Evolutionary conservation across 2,888 invertebrate species (phyloP).

Genomic region (Lacanobia oleracea): DNA sequence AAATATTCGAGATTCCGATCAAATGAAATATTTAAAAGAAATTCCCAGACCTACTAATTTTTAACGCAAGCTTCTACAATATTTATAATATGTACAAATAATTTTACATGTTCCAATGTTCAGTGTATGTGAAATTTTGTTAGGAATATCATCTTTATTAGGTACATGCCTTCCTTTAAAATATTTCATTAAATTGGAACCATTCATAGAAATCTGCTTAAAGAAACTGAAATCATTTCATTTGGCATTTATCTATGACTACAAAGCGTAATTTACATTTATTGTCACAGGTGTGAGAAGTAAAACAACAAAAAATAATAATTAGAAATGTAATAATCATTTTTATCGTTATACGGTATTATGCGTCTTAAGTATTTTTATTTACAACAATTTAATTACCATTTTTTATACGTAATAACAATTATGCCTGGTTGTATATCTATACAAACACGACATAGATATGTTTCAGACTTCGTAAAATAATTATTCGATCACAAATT

Average conservation of each 20-base stretch:
- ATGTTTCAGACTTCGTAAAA: slow-evolving; percentile 83
- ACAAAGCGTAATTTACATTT: slow-evolving; percentile 90
- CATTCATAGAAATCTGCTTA: slow-evolving; percentile 33
- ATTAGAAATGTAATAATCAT: slow-evolving; percentile 62
- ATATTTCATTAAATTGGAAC: slow-evolving; percentile 39
- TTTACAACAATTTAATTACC: slow-evolving; percentile 80
- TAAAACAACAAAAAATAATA: slow-evolving; percentile 77
- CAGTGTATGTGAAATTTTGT: background rate
- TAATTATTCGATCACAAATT: slow-evolving; percentile 61
- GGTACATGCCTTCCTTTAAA: slow-evolving; percentile 44
- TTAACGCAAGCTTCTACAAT: slow-evolving; percentile 16
- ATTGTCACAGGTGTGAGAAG: slow-evolving; percentile 90
- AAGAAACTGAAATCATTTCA: slow-evolving; percentile 68
- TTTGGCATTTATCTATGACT: slow-evolving; percentile 87
- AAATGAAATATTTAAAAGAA: slow-evolving; percentile 43
- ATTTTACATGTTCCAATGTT: slow-evolving; percentile 2
- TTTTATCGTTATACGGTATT: slow-evolving; percentile 67
- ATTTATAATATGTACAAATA: slow-evolving; percentile 44
- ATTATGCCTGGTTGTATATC: slow-evolving; percentile 74
- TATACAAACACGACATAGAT: slow-evolving; percentile 86
- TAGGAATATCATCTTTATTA: background rate
- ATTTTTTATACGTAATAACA: slow-evolving; percentile 78
- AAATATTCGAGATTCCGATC: slow-evolving; percentile 13
- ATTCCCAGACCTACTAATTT: background rate
- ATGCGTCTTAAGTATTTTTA: slow-evolving; percentile 70